A percentile compares a stretch with the other conserved stretches of the same genome.
Evolutionary conservation across 2,888 invertebrate genomes (phyloP).

Genomic region (Lycocerus yunnanus): DNA sequence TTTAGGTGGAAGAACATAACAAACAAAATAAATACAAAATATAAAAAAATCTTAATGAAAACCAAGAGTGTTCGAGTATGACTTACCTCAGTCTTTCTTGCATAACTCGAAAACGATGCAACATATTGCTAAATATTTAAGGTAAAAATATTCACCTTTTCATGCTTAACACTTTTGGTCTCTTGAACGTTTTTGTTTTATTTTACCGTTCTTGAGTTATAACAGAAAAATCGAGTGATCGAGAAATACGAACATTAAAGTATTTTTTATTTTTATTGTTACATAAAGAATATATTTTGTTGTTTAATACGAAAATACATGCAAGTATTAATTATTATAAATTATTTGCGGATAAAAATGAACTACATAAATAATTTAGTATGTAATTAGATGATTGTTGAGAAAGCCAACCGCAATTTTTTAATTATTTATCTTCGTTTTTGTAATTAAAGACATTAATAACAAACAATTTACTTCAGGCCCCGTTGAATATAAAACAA

Average conservation of each 20-base stretch:
- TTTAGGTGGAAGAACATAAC: background rate
- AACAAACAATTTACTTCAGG: conserved; percentile 5
- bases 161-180: no score
- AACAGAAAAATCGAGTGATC: no score
- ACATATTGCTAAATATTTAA: no score
- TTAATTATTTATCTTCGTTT: background rate
- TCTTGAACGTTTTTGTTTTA: no score
- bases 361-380: conserved; percentile 8
- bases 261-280: background rate
- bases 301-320: background rate
- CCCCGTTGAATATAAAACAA: conserved; percentile 7
- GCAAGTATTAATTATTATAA: background rate
- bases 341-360: background rate
- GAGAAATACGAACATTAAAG: no score
- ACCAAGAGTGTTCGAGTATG: no score
- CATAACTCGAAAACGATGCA: no score
- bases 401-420: conserved; percentile 3
- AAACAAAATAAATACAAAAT: background rate
- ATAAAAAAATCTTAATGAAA: no score
- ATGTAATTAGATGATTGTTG: conserved; percentile 5
- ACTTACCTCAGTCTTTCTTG: no score
- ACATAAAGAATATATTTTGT: background rate
- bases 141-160: no score
- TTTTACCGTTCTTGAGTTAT: no score
- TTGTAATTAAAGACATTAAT: conserved; percentile 7